Evolutionary conservation across 2,113 vertebrate species (phyloP), one percentile per base, ranked within the genome.

Genomic region (Gadus chalcogrammus): DNA sequence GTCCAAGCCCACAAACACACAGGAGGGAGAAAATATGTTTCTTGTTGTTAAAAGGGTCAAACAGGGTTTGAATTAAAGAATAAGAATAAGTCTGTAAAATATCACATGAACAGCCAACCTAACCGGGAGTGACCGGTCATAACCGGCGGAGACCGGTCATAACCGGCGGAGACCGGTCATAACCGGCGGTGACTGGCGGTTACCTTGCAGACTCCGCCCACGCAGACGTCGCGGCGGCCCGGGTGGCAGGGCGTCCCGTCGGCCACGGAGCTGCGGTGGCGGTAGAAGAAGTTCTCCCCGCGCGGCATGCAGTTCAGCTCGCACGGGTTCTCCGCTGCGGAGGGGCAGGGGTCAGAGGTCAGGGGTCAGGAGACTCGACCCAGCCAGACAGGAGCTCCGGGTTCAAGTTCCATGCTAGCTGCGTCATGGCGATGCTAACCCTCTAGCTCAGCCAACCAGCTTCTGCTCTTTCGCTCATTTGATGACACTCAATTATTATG

Each of bases 251-350:
- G 91, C 0, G 97, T 99, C 0, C 96, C 97, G 0, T 99, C 96
- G 0, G 89, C 82, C 74, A 98, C 97, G 0, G 93, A 70, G 64
- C 90, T 92, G 76, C 87, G 92, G 73, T 99, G 96, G 17, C 91
- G 94, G 61, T 94, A 97, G 89, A 92, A 99, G 78, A 98, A 98
- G 87, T 93, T 98, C 79, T 98, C 95, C 79, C 96, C 97, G 77
- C 93, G 94, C 27, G 97, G 97, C 73, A 98, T 97, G 86, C 97
- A 99, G 92, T 96, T 97, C 82, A 99, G 89, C 81, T 97, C 96
- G 77, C 97, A 99, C 56, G 94, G 95, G 84, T 95, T 97, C 42
- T 94, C 93, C 0, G 93, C 97, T 98, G 79, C 35, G 52, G 72
- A 62, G 66, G 68, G 18, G 74, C 16, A 75, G 28, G 1, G 24